Conservation (phyloP, 2,113 vertebrate genomes). For the Takifugu flavidus region DNA sequence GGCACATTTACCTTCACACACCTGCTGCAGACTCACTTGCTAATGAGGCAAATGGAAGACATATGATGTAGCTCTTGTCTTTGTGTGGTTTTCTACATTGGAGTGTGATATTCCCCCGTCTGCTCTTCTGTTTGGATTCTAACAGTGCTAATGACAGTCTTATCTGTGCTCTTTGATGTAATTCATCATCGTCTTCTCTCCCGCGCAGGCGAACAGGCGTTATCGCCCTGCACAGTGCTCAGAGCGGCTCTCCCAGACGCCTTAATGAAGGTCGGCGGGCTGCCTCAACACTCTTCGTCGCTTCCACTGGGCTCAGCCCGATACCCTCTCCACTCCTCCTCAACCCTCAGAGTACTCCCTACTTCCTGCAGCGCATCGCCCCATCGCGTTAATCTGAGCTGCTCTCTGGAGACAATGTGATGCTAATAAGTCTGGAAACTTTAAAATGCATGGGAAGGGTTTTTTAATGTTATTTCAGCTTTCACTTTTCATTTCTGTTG, state of each 20-base stretch:
- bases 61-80: neutral
- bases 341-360: slow-evolving; percentile 17
- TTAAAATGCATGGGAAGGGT: slow-evolving; percentile 28
- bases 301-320: slow-evolving; percentile 35
- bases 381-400: slow-evolving; percentile 32
- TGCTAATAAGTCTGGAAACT: slow-evolving; percentile 35
- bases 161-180: slow-evolving; percentile 45
- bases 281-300: slow-evolving; percentile 16
- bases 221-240: slow-evolving; percentile 29
- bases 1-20: slow-evolving; percentile 5
- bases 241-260: slow-evolving; percentile 30
- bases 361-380: slow-evolving; percentile 26
- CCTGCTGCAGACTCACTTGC: neutral
- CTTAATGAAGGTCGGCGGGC: slow-evolving; percentile 67
- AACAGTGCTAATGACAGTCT: slow-evolving; percentile 50
- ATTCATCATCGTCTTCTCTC: slow-evolving; percentile 48
- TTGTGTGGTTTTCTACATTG: slow-evolving; percentile 16
- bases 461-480: slow-evolving; percentile 16
- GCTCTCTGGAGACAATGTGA: slow-evolving; percentile 20
- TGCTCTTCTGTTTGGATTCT: slow-evolving; percentile 36
- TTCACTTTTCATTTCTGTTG: slow-evolving; percentile 22
- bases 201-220: slow-evolving; percentile 22
- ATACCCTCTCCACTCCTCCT: slow-evolving; percentile 30
- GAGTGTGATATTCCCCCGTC: neutral
- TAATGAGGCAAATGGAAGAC: slow-evolving; percentile 18